Evolutionary conservation across 2,797 vertebrate species (phyloP).

Genomic region (Cryptoprocta ferox): DNA sequence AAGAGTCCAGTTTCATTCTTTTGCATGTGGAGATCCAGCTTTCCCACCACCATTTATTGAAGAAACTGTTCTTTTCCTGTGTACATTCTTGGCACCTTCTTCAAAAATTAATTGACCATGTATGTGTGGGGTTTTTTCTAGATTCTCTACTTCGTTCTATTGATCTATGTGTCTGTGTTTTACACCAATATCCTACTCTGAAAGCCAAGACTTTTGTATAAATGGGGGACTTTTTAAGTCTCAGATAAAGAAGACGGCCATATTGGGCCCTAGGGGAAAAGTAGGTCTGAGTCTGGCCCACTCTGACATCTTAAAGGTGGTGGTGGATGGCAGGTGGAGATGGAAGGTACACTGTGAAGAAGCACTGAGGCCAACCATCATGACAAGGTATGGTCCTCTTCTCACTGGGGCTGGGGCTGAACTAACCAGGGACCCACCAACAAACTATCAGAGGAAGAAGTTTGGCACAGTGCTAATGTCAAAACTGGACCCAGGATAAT

Average conservation of each 20-base stretch:
- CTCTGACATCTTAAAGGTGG: not conserved
- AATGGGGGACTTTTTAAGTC: not conserved
- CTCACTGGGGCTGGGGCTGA: not conserved
- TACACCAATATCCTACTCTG: not conserved
- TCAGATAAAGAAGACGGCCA: not conserved
- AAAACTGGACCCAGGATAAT: not conserved
- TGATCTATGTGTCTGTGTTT: not conserved
- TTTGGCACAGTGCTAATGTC: not conserved
- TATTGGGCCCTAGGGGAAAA: fast-evolving
- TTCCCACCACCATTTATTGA: not conserved
- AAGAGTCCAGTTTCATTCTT: not conserved
- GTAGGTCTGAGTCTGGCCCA: too few species aligned
- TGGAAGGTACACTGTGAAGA: not conserved
- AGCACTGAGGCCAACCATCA: not conserved
- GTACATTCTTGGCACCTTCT: not conserved
- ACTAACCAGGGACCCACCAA: not conserved
- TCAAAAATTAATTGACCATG: not conserved
- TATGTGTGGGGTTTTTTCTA: not conserved
- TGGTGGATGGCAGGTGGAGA: not conserved
- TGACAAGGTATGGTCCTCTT: not conserved
- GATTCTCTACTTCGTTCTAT: not conserved
- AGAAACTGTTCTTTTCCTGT: not conserved
- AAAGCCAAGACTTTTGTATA: not conserved
- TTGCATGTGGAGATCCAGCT: not conserved
- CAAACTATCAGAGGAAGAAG: not conserved